Percentiles rank a stretch among this genome's conserved stretches.
These are phyloP conservation scores for Callyntrura sp. DNA, from an alignment of 2,888 invertebrate genomes.

Conservation along the genomic window DNA sequence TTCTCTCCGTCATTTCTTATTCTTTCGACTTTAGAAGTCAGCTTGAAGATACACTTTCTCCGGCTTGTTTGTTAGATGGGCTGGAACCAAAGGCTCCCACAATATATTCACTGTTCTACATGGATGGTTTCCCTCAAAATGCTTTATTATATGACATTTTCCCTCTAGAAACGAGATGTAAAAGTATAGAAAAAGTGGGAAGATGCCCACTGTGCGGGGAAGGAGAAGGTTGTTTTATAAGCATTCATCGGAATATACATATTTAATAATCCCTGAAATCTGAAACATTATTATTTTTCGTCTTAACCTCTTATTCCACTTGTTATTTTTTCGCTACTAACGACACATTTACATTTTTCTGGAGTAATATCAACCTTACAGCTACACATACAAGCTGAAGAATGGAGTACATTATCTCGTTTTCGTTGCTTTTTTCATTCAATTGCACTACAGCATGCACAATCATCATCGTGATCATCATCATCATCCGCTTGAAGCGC, in stretches of 20 bases:
- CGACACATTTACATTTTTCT: background rate
- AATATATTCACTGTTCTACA: background rate
- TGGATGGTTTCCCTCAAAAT: background rate
- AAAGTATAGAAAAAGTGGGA: too few relatives aligned
- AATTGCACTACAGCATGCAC: constrained; percentile 5
- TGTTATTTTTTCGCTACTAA: constrained; percentile 22
- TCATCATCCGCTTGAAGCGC: background rate
- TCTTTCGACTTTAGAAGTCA: background rate
- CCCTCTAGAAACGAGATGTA: too few relatives aligned
- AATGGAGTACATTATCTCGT: background rate
- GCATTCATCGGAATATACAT: background rate
- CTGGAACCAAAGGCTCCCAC: constrained; percentile 3
- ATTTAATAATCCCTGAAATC: constrained; percentile 1
- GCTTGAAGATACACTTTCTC: constrained; percentile 12
- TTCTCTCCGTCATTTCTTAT: constrained; percentile 27
- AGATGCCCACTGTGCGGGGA: too few relatives aligned
- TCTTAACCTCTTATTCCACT: constrained; percentile 9
- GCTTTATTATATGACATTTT: constrained; percentile 37
- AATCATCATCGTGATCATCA: constrained; percentile 12
- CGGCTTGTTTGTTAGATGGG: background rate
- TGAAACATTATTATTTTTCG: constrained; percentile 24
- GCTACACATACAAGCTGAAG: background rate
- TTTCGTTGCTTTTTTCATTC: background rate
- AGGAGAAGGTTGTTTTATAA: too few relatives aligned
- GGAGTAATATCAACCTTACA: background rate